Conservation (phyloP, 1,140 invertebrate species). For the Eueides isabella region DNA sequence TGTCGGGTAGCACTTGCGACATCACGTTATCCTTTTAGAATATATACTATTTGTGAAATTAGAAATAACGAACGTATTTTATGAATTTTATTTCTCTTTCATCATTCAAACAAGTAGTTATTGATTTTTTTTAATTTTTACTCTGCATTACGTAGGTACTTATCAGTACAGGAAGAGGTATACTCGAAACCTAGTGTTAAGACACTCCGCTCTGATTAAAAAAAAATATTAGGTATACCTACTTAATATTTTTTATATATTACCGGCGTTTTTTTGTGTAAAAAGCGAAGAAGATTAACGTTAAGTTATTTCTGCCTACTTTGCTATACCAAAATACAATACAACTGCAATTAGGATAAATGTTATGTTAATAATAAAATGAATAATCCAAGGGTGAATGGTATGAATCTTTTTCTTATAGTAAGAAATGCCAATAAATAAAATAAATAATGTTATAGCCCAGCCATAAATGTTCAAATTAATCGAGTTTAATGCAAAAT, state of each 20-base stretch:
- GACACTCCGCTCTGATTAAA: no score
- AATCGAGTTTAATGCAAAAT: constrained; percentile 3
- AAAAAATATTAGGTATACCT: no score
- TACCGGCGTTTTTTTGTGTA: neutral
- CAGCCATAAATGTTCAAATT: neutral
- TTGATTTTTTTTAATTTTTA: no score
- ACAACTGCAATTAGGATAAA: no score
- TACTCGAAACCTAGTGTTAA: no score
- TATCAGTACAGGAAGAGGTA: no score
- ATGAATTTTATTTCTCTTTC: neutral
- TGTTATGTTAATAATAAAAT: no score
- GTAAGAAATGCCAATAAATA: neutral
- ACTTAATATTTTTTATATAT: no score
- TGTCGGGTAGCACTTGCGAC: constrained; percentile 43
- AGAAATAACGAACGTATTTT: constrained; percentile 21
- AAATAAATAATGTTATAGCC: neutral
- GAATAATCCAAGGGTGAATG: neutral
- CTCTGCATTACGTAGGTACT: no score
- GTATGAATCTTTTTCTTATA: neutral
- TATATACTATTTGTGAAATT: constrained; percentile 30
- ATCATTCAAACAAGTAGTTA: neutral
- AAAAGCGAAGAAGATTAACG: neutral
- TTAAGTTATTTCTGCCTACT: no score
- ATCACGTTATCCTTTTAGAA: constrained; percentile 49
- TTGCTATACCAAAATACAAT: no score